Base-by-base conservation (phyloP, 2,888 invertebrate genomes). In the Bedellia somnulentella region DNA sequence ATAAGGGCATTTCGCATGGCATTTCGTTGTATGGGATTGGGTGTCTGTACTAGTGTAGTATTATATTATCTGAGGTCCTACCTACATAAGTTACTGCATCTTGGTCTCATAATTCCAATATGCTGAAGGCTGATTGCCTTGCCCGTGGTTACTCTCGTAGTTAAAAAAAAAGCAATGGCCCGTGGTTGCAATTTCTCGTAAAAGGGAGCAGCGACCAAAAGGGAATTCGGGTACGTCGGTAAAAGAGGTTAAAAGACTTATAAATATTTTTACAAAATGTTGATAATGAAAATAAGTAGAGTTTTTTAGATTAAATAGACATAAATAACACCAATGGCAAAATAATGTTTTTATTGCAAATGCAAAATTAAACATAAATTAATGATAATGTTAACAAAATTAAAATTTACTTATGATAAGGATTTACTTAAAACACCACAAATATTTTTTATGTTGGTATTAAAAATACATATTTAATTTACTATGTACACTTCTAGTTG, bases 291-390 rank as follows among this genome's bases (percentile, higher is more conserved):
- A 21, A 21, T n/a, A 21, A 21, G 10, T 2, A 2, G 10, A 8
- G 3, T 21, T 21, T 21, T 21, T 21, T 2, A 21, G 10, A 21
- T 21, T n/a, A 21, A 21, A 21, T 12, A 23, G 15, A 22, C 5
- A 29, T n/a, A n/a, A n/a, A n/a, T n/a, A n/a, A n/a, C n/a, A n/a
- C n/a, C n/a, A 10, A 13, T 21, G 18, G 12, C 24, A 32, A 22
- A 23, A 29, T 23, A 29, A 14, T 22, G 13, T 15, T 29, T 29
- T 22, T 29, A 29, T 29, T 29, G 27, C 27, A 27, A 16, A 27
- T 16, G 16, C 16, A n/a, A 18, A 27, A 27, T 9, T 27, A 13
- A 16, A 17, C 11, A 16, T 10, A 17, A 27, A 8, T 17, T 11
- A 3, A 12, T 17, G 13, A 14, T 25, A 25, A 4, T 27, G 10